phyloP scores from a whole-genome alignment of 2,797 vertebrate genomes.

The Coregonus sp. region DNA sequence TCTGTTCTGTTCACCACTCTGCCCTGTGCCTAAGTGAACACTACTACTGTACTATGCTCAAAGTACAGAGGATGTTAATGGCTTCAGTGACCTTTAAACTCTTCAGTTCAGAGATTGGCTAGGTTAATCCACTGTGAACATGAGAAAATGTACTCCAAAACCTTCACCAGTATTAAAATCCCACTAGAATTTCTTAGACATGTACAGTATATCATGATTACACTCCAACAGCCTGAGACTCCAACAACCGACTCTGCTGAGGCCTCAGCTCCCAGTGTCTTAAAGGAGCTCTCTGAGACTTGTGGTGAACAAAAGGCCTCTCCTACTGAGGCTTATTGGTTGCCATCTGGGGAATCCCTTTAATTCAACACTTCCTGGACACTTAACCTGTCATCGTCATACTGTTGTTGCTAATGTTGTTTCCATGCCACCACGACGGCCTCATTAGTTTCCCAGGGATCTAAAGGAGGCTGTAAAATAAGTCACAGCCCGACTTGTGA shows the following conservation, averaged over 20 bases:
- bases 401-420: constrained; percentile 14
- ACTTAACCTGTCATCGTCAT: constrained; percentile 18
- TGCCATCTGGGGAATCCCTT: constrained; percentile 40
- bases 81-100: neutral
- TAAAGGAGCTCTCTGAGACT: constrained; percentile 6
- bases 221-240: neutral
- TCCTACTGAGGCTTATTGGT: constrained; percentile 19
- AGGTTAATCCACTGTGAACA: neutral
- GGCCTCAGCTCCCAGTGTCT: neutral
- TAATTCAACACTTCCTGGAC: constrained; percentile 38
- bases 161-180: neutral
- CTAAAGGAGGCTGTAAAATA: too few species aligned
- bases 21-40: neutral
- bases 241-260: too few species aligned
- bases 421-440: neutral
- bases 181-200: neutral
- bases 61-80: neutral
- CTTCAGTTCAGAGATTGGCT: neutral
- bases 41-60: neutral
- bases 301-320: constrained; percentile 15
- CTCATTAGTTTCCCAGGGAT: neutral
- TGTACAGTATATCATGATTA: neutral
- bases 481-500: neutral
- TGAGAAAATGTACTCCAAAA: neutral
- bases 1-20: neutral